Percentiles rank a stretch among this genome's conserved stretches.
phyloP scores from a whole-genome alignment of 2,797 vertebrate genomes.

The Parambassis ranga region DNA sequence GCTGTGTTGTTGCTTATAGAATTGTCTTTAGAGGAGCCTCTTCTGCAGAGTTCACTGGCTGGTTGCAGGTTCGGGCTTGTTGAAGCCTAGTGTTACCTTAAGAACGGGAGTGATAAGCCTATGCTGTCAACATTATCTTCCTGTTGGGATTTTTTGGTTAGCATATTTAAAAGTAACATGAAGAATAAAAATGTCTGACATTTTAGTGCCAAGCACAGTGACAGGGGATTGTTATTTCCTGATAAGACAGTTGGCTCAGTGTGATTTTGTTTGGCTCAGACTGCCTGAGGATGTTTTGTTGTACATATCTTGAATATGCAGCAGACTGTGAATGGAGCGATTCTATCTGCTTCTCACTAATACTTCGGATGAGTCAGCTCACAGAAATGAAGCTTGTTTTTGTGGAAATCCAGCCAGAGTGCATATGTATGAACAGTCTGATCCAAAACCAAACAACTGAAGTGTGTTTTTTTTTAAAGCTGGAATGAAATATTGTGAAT shows the following conservation, averaged over 20 bases:
- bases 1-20: not conserved
- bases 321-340: conserved; percentile 50
- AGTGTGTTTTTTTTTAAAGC: not conserved
- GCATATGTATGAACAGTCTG: not conserved
- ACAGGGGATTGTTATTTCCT: not conserved
- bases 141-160: not conserved
- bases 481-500: not conserved
- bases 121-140: not conserved
- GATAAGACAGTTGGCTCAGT: conserved; percentile 5
- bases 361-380: conserved; percentile 28
- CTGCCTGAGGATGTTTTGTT: conserved; percentile 18
- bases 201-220: not conserved
- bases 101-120: not conserved
- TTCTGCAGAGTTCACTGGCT: not conserved
- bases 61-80: conserved; percentile 21
- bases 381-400: conserved; percentile 18
- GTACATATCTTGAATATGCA: conserved; percentile 32
- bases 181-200: not conserved
- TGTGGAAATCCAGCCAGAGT: not conserved
- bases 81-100: conserved; percentile 24
- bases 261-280: conserved; percentile 9
- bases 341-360: conserved; percentile 37
- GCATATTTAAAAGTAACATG: not conserved
- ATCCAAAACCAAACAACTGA: not conserved
- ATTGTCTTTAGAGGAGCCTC: not conserved